Evolutionary conservation across 2,888 invertebrate genomes (phyloP), one percentile per base, ranked within the genome.

Genomic region (Xiphydria camelus): DNA sequence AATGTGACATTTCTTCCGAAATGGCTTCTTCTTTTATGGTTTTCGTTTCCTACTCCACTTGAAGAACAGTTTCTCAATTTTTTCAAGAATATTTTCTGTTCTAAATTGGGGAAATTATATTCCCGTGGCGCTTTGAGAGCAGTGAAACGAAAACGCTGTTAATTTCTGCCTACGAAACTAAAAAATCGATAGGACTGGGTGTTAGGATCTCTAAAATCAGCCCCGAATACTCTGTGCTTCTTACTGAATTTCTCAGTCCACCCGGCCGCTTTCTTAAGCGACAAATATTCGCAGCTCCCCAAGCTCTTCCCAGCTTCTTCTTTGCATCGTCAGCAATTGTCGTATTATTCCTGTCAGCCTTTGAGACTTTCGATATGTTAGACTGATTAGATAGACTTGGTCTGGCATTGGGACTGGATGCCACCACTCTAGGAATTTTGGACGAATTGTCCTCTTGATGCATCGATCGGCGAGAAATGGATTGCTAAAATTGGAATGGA

Each of bases 401-500:
- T 18, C 50, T 42, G 2, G 56, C 47, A 38, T 46, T 59, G 21
- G 55, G 53, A 21, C 53, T 56, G 5, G 58, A 56, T 2, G 52
- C 51, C 1, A 53, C 51, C 14, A 56, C 47, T 25, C 55, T 48
- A 19, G 59, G 56, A 37, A 51, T 40, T 31, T 58, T 61, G 12
- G 49, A 52, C 3, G 38, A 20, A 14, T 25, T 32, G 6, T 48
- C 48, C 20, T 49, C 51, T 17, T 47, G 36, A 3, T 42, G 14
- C 20, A 55, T 57, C 20, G 42, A 34, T 32, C 49, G 48, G 22
- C 51, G 48, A 14, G 47, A 32, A 5, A 48, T 46, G 25, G 43
- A 15, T 4, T 41, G 47, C 55, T 58, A 37, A 14, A 37, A 34
- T 2, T 31, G 10, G 7, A 26, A 31, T 10, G 26, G n/a, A 5